Evolutionary conservation across 2,888 invertebrate species (phyloP).

Genomic region (Hydroisotoma schaefferi): DNA sequence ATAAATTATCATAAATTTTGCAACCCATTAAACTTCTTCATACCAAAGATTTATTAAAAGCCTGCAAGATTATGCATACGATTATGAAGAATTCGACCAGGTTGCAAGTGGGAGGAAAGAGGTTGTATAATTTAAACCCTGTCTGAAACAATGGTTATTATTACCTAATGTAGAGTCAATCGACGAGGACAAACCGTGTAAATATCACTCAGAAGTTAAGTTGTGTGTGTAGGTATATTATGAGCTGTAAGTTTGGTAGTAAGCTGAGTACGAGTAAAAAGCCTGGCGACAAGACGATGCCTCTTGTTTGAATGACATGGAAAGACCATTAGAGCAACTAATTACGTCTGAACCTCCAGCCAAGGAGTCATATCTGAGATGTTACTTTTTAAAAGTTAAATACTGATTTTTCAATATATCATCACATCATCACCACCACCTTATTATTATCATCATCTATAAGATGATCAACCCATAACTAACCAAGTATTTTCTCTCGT

Average conservation of each 20-base stretch:
- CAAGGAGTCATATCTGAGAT: conserved; percentile 13
- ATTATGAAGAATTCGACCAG: not conserved
- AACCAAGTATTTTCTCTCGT: not conserved
- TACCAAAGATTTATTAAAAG: not conserved
- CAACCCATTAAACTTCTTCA: not conserved
- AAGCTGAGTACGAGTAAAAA: conserved; percentile 34
- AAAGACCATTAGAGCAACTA: conserved; percentile 50
- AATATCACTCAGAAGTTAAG: too few species aligned
- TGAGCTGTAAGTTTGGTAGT: conserved; percentile 13
- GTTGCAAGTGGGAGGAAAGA: too few species aligned
- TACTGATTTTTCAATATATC: not conserved
- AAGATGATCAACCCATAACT: not conserved
- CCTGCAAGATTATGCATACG: not conserved
- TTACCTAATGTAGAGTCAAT: too few species aligned
- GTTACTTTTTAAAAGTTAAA: conserved; percentile 2
- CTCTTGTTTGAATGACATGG: conserved; percentile 48
- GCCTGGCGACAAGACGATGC: conserved; percentile 48
- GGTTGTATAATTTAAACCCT: too few species aligned
- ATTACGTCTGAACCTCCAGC: conserved; percentile 27
- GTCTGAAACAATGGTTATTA: too few species aligned
- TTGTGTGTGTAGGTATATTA: conserved; percentile 20
- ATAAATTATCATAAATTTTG: too few species aligned
- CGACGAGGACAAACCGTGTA: too few species aligned
- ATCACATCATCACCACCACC: not conserved
- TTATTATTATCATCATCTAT: conserved; percentile 10